phyloP scores from a whole-genome alignment of 2,888 invertebrate genomes.

The Parapristionchus giblindavisi region DNA sequence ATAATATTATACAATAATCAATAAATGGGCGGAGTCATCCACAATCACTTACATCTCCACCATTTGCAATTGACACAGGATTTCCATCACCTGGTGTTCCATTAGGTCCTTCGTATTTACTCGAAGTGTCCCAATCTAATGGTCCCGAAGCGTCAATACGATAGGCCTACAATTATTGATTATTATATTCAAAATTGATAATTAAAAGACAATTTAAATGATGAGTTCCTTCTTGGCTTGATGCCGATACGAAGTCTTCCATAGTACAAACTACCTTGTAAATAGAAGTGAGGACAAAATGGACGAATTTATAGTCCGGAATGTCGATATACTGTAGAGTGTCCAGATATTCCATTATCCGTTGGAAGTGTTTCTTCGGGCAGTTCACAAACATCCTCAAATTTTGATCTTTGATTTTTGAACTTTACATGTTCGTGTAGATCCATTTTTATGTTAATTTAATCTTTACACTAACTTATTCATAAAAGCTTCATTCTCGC shows the following conservation, averaged over 20 bases:
- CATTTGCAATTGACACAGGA: background rate
- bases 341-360: conserved; percentile 54
- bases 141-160: conserved; percentile 51
- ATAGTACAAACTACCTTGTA: no score
- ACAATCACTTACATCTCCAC: no score
- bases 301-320: conserved; percentile 60
- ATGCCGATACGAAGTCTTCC: no score
- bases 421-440: conserved; percentile 10
- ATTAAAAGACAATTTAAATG: no score
- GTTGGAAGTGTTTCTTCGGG: conserved; percentile 40
- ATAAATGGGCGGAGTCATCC: no score
- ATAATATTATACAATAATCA: no score
- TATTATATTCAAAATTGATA: background rate
- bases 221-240: no score
- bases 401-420: background rate
- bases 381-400: conserved; percentile 36
- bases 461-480: background rate
- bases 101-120: conserved; percentile 49
- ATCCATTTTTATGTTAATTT: background rate
- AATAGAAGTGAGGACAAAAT: conserved; percentile 52
- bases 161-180: conserved; percentile 39
- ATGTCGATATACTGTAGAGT: conserved; percentile 52
- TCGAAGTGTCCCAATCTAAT: conserved; percentile 56
- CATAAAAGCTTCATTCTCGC: conserved; percentile 40
- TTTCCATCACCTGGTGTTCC: conserved; percentile 49